phyloP scores from a whole-genome alignment of 1,140 invertebrate genomes.

The Ceratina calcarata region DNA sequence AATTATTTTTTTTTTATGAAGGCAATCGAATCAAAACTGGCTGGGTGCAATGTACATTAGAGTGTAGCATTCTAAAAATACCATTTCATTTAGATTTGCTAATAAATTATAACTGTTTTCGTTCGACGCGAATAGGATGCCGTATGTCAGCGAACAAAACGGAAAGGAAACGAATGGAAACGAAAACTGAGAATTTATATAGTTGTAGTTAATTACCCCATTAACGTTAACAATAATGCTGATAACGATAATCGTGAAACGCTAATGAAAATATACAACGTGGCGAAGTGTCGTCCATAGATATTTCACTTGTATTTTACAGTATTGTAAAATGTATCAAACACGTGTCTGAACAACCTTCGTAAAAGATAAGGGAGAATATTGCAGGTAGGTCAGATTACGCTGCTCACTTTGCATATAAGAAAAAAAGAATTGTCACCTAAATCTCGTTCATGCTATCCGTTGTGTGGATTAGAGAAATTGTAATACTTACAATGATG shows the following conservation, averaged over 20 bases:
- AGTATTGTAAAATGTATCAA: too few relatives aligned
- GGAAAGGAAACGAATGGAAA: background rate
- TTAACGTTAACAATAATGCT: constrained; percentile 26
- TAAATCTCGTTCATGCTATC: constrained; percentile 16
- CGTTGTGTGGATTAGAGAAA: constrained; percentile 45
- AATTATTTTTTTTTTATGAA: background rate
- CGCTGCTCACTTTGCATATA: too few relatives aligned
- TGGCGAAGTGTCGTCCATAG: background rate
- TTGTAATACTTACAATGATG: constrained; percentile 56
- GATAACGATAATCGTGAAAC: background rate
- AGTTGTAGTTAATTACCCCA: constrained; percentile 22
- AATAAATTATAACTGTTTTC: background rate
- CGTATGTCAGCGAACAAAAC: background rate
- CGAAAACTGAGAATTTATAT: constrained; percentile 21
- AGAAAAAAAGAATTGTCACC: background rate
- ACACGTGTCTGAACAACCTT: too few relatives aligned
- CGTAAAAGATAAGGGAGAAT: too few relatives aligned
- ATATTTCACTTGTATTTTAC: too few relatives aligned
- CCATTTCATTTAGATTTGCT: background rate
- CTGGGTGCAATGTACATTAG: background rate
- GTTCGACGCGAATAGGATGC: background rate
- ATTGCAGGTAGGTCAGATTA: too few relatives aligned
- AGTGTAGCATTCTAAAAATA: background rate
- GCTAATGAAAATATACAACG: constrained; percentile 15
- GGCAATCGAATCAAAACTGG: background rate